phyloP scores from a whole-genome alignment of 2,888 invertebrate genomes.

The Stenodema calcarata region DNA sequence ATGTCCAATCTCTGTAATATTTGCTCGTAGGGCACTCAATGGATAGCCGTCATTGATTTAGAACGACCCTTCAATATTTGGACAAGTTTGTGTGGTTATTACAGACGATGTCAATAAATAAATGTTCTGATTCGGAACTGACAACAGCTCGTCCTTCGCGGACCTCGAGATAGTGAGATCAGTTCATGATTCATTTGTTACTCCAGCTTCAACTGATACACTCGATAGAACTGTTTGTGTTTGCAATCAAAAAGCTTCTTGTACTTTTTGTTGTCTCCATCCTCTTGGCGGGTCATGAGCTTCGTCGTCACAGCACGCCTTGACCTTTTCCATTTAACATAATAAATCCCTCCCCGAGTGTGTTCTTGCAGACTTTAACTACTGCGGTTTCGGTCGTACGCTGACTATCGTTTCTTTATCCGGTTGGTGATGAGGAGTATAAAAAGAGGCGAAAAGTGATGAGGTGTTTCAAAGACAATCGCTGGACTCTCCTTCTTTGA shows the following conservation, averaged over 20 bases:
- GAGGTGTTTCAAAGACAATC: neutral
- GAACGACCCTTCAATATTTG: neutral
- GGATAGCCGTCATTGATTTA: no score
- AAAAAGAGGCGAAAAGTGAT: no score
- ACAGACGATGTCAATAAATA: neutral
- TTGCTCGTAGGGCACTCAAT: no score
- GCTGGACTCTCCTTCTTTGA: neutral
- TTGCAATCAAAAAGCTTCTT: conserved; percentile 19
- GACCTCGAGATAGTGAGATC: neutral
- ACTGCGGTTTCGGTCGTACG: neutral
- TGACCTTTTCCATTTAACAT: conserved; percentile 29
- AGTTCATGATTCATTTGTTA: neutral
- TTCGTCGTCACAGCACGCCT: conserved; percentile 5
- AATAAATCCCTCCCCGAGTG: neutral
- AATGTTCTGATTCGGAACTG: neutral
- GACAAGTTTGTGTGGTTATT: neutral
- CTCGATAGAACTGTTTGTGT: neutral
- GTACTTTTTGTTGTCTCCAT: neutral
- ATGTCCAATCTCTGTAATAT: no score
- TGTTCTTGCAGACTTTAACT: neutral
- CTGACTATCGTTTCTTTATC: neutral
- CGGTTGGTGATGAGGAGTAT: neutral
- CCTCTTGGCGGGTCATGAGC: neutral
- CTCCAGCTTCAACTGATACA: neutral
- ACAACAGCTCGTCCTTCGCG: neutral